phyloP scores from a whole-genome alignment of 2,888 invertebrate genomes.

The Chrysopilus asiliformis region DNA sequence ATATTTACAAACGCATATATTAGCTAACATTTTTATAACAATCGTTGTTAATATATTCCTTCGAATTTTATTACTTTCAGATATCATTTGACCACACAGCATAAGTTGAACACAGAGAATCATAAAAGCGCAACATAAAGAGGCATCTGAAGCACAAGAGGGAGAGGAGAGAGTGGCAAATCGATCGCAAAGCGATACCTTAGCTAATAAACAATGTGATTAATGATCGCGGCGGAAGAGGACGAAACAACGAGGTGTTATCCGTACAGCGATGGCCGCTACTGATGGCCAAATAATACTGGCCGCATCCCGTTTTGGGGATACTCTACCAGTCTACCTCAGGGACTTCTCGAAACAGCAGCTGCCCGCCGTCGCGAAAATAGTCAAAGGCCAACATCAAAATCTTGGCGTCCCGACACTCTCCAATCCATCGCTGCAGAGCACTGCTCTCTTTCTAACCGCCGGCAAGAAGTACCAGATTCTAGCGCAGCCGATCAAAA shows the following conservation, averaged over 20 bases:
- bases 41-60: too few species aligned
- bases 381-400: conserved; percentile 87
- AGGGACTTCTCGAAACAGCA: conserved; percentile 53
- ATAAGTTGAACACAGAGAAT: too few species aligned
- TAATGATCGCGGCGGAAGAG: conserved; percentile 6
- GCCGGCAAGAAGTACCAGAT: conserved; percentile 76
- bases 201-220: conserved; percentile 10
- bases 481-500: conserved; percentile 77
- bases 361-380: conserved; percentile 74
- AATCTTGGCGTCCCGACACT: conserved; percentile 79
- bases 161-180: not conserved
- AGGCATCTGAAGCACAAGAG: not conserved
- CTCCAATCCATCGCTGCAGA: conserved; percentile 74
- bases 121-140: not conserved
- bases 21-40: too few species aligned
- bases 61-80: too few species aligned
- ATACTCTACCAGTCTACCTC: conserved; percentile 32
- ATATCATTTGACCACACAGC: too few species aligned
- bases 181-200: not conserved
- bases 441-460: conserved; percentile 73
- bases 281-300: conserved; percentile 83
- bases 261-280: conserved; percentile 56
- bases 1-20: too few species aligned
- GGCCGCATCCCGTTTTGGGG: conserved; percentile 56
- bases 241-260: conserved; percentile 10